phyloP scores from a whole-genome alignment of 2,797 vertebrate genomes.

The Taeniopygia guttata region DNA sequence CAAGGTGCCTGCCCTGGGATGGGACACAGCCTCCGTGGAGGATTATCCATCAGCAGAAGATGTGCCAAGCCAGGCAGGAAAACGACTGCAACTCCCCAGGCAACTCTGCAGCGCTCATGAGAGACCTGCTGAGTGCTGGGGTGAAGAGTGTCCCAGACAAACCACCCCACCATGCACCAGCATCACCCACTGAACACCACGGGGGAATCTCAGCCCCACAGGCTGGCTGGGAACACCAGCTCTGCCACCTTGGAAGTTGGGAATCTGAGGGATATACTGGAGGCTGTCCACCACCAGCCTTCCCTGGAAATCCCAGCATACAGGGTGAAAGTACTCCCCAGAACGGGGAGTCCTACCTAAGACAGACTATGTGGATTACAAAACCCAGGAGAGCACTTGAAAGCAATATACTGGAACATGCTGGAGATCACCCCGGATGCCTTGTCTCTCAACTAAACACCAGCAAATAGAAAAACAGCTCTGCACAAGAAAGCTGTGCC shows the following conservation, averaged over 20 bases:
- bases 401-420: neutral
- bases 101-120: fast-evolving
- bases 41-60: fast-evolving
- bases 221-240: neutral
- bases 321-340: neutral
- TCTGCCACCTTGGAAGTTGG: neutral
- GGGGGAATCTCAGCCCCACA: neutral
- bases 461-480: neutral
- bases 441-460: neutral
- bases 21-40: fast-evolving
- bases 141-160: neutral
- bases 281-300: neutral
- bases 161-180: neutral
- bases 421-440: fast-evolving
- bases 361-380: neutral
- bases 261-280: neutral
- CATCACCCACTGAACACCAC: neutral
- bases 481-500: neutral
- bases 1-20: no score
- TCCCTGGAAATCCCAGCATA: neutral
- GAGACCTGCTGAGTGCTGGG: neutral
- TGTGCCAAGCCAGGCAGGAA: neutral
- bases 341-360: neutral
- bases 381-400: neutral
- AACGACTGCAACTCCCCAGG: fast-evolving